Percentiles rank a stretch among this genome's conserved stretches.
These are phyloP conservation scores for Pseudoips prasinana DNA, from an alignment of 2,888 invertebrate species.

Conservation along the genomic window DNA sequence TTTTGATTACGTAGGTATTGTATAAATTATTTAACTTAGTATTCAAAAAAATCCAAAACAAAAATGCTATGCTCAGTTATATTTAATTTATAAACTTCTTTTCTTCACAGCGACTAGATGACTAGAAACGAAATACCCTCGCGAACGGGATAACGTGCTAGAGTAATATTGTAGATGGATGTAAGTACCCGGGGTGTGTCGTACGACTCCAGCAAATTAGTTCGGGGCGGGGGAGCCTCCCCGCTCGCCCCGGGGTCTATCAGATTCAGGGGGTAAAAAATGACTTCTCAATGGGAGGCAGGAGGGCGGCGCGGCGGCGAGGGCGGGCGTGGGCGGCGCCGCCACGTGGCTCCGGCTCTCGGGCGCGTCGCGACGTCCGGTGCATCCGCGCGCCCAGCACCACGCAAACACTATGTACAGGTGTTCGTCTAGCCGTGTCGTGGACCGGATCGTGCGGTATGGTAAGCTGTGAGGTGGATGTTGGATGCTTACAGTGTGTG, in stretches of 20 bases:
- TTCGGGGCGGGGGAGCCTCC: conserved; percentile 79
- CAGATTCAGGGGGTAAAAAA: conserved; percentile 81
- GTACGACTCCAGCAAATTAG: conserved; percentile 80
- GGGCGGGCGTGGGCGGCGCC: conserved; percentile 75
- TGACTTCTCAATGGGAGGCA: conserved; percentile 80
- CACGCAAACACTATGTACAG: conserved; percentile 44
- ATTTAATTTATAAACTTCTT: conserved; percentile 56
- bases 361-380: conserved; percentile 54
- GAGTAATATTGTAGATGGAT: conserved; percentile 82
- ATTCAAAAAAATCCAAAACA: no score
- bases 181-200: conserved; percentile 81
- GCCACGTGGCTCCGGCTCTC: conserved; percentile 66
- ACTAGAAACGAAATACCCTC: conserved; percentile 73
- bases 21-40: no score
- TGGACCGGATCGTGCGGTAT: conserved; percentile 46
- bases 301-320: conserved; percentile 63
- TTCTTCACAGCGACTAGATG: conserved; percentile 63
- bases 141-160: conserved; percentile 78
- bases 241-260: conserved; percentile 67
- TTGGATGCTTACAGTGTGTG: conserved; percentile 49
- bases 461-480: conserved; percentile 39
- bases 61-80: no score
- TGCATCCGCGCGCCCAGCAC: conserved; percentile 46
- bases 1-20: no score
- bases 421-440: conserved; percentile 39